Evolutionary conservation across 2,888 invertebrate species (phyloP).

Genomic region (Yponomeuta cagnagella): DNA sequence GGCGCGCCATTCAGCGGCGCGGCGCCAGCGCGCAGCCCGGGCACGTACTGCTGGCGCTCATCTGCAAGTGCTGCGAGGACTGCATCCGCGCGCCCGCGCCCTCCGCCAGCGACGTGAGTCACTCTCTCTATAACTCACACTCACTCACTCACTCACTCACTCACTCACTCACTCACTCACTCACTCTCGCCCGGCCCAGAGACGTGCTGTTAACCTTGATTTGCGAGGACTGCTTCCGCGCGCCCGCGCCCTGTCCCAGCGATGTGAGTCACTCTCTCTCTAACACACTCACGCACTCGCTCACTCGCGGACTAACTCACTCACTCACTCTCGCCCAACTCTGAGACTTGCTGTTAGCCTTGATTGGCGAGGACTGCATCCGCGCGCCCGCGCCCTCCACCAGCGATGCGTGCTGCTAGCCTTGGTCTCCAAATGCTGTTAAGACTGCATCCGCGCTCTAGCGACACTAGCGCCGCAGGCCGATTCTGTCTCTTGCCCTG

Average conservation of each 20-base stretch:
- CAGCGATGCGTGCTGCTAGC: conserved; percentile 63
- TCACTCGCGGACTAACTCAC: no score
- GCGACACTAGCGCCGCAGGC: conserved; percentile 67
- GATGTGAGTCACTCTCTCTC: conserved; percentile 71
- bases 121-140: not conserved
- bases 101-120: conserved; percentile 84
- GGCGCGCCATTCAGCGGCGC: conserved; percentile 77
- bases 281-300: not conserved
- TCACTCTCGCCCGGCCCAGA: conserved; percentile 82
- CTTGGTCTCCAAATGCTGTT: no score
- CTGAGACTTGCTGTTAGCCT: conserved; percentile 77
- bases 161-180: not conserved
- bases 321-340: conserved; percentile 81
- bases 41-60: conserved; percentile 85
- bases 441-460: no score
- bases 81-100: conserved; percentile 89
- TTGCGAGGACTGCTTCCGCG: conserved; percentile 74
- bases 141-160: not conserved
- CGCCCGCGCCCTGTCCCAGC: conserved; percentile 80
- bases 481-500: conserved; percentile 43
- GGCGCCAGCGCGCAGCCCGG: conserved; percentile 75
- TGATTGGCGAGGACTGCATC: conserved; percentile 60
- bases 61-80: conserved; percentile 93
- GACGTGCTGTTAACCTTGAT: conserved; percentile 72
- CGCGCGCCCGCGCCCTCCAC: conserved; percentile 82